phyloP scores from a whole-genome alignment of 2,888 invertebrate species.

The Nomada ruficornis region DNA sequence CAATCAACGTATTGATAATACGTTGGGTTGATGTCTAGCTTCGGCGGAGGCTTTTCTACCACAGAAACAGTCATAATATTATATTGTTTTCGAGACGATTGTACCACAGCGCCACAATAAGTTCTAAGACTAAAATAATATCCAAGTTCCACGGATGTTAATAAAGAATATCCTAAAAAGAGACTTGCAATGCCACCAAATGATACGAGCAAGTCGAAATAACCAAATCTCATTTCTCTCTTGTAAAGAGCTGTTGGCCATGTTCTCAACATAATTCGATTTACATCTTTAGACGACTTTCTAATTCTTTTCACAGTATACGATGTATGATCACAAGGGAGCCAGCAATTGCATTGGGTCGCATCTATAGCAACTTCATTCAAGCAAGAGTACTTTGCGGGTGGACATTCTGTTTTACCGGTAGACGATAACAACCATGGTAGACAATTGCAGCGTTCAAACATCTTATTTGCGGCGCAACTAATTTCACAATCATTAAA shows the following conservation, averaged over 20 bases:
- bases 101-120: conserved; percentile 84
- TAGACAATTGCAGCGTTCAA: conserved; percentile 68
- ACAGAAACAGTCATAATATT: conserved; percentile 54
- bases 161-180: conserved; percentile 89
- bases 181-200: conserved; percentile 87
- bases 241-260: conserved; percentile 93
- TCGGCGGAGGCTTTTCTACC: conserved; percentile 28
- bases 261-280: conserved; percentile 46
- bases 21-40: background rate
- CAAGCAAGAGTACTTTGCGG: conserved; percentile 85
- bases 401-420: conserved; percentile 58
- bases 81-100: conserved; percentile 46
- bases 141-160: conserved; percentile 91
- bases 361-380: conserved; percentile 86
- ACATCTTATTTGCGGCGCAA: conserved; percentile 44
- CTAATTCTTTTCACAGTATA: conserved; percentile 90
- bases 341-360: conserved; percentile 88
- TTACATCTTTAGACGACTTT: conserved; percentile 81
- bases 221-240: conserved; percentile 92
- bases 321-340: conserved; percentile 91
- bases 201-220: conserved; percentile 91
- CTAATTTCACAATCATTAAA: conserved; percentile 62
- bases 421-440: conserved; percentile 72
- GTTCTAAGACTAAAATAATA: conserved; percentile 91
- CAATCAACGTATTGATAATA: conserved; percentile 47